Evolutionary conservation across 1,140 invertebrate genomes (phyloP).

Genomic region (Aphelinus atriplicis): DNA sequence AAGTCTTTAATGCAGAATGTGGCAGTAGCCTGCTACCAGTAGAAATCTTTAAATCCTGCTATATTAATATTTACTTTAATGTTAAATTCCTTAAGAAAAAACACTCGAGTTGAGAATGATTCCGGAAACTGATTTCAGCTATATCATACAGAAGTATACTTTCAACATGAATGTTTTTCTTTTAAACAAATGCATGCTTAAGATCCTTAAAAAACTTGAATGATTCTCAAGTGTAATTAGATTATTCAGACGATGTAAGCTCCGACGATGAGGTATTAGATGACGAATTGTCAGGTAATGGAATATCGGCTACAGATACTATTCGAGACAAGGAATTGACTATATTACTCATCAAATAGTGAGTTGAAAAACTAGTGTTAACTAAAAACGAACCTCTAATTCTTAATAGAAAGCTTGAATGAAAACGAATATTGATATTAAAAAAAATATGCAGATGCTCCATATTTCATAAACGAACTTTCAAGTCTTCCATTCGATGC

Average conservation of each 20-base stretch:
- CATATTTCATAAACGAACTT: constrained; percentile 70
- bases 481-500: constrained; percentile 77
- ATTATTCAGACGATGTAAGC: constrained; percentile 8
- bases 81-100: constrained; percentile 8
- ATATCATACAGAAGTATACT: no score
- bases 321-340: constrained; percentile 11
- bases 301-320: constrained; percentile 15
- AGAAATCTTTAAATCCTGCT: constrained; percentile 23
- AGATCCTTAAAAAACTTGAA: constrained; percentile 18
- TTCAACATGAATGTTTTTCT: no score
- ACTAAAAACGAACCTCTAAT: constrained; percentile 18
- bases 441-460: constrained; percentile 31
- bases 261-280: no score
- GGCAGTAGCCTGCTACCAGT: constrained; percentile 39
- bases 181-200: background rate
- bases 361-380: constrained; percentile 13
- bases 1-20: constrained; percentile 23
- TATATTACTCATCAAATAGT: background rate
- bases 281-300: background rate
- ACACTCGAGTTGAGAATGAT: no score
- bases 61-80: constrained; percentile 10
- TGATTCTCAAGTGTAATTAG: constrained; percentile 12
- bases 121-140: no score
- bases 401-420: constrained; percentile 24
- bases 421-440: constrained; percentile 35